Evolutionary conservation across 2,797 vertebrate species (phyloP), one percentile per base, ranked within the genome.

Genomic region (Tiaroga cobitis): DNA sequence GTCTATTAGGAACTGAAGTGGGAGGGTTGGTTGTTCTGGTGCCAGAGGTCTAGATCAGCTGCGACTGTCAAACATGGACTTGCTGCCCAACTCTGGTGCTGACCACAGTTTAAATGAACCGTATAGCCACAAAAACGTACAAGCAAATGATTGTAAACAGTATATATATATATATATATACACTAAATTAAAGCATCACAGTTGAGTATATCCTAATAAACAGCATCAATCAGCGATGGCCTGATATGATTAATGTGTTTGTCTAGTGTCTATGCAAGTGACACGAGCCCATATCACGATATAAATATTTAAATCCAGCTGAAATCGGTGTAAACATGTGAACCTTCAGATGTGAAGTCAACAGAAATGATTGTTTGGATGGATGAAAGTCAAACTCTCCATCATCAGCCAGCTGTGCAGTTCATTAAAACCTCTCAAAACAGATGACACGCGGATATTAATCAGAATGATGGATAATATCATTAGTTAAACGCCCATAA

Each of bases 361-460:
- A 43, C 16, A 29, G 46, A 77, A 77, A 72, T 49, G 2, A 61
- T 69, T 61, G 34, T 78, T 70, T 56, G 61, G 77, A 49, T 63
- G 67, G 39, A 78, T 78, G 65, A 78, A 77, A 78, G 82, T 78
- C 82, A 84, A 78, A 84, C n/a, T 69, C 54, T 80, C 49, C 83
- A 85, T 79, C 75, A 79, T 37, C 51, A 67, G 70, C 59, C 72
- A 83, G 68, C 76, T 74, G 78, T 72, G 86, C 81, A 87, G 39
- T 4, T 81, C 61, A 56, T 24, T 63, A 63, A 39, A 49, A 51
- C 32, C 9, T 56, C 18, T 41, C 16, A 85, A 61, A 80, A 61
- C 41, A 21, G 16, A 73, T 56, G 51, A 80, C 83, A 79, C 8
- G 51, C 75, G 13, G 19, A 24, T 73, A 51, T 49, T 51, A 73